A percentile compares a stretch with the other conserved stretches of the same genome.
These are phyloP conservation scores for Petrosia ficiformis DNA, from an alignment of 37 sponge, comb jelly and placozoan genomes.

Conservation along the genomic window DNA sequence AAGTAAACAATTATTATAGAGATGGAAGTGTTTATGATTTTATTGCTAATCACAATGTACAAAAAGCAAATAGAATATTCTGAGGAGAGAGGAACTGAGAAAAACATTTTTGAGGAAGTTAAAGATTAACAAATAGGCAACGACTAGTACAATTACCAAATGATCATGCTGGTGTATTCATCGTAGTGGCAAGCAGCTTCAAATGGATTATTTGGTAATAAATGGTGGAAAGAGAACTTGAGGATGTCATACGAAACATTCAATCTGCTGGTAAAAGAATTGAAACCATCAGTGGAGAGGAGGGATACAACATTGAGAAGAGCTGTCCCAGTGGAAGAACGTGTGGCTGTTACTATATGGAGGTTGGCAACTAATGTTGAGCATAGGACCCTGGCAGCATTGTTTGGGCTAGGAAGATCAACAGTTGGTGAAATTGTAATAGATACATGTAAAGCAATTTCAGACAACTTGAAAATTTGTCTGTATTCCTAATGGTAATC, in stretches of 20 bases:
- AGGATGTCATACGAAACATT: neutral
- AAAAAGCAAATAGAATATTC: too few species aligned
- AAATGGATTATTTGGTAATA: neutral
- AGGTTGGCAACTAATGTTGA: slow-evolving; percentile 31
- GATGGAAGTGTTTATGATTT: too few species aligned
- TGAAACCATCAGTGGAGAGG: neutral
- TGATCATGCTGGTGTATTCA: too few species aligned
- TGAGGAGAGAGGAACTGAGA: too few species aligned
- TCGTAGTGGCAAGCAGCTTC: neutral
- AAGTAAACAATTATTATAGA: too few species aligned
- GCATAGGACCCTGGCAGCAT: slow-evolving; percentile 46
- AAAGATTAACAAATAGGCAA: too few species aligned
- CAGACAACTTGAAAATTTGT: slow-evolving; percentile 25
- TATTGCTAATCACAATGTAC: too few species aligned
- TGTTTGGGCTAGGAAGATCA: slow-evolving; percentile 39
- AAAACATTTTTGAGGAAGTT: too few species aligned
- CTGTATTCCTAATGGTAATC: slow-evolving; percentile 25
- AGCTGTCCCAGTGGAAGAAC: slow-evolving; percentile 6
- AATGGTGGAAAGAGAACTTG: slow-evolving; percentile 15
- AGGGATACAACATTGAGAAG: slow-evolving; percentile 6
- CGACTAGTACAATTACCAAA: too few species aligned
- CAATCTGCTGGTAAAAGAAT: neutral
- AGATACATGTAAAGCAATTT: slow-evolving; percentile 36
- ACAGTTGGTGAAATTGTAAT: slow-evolving; percentile 34
- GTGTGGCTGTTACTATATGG: slow-evolving; percentile 38